A percentile compares a stretch with the other conserved stretches of the same genome.
These are phyloP conservation scores for Halichoerus grypus DNA, from an alignment of 2,113 vertebrate species.

Conservation along the genomic window DNA sequence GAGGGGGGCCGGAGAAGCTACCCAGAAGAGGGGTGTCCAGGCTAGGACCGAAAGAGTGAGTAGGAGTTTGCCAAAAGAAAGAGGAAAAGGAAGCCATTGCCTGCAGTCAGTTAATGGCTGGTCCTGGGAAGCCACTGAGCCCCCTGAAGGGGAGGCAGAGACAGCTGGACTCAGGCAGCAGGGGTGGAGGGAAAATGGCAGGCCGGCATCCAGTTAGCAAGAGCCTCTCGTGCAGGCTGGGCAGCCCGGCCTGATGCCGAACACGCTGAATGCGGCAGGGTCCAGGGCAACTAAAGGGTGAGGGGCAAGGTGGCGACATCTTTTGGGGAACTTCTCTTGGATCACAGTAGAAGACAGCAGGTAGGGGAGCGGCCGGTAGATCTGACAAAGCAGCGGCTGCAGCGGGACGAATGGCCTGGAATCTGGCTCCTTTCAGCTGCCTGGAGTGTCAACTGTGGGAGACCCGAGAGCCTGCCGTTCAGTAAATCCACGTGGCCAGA, in stretches of 20 bases:
- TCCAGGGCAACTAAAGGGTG: not conserved
- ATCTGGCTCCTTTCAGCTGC: not conserved
- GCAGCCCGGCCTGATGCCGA: not conserved
- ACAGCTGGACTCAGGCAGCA: not conserved
- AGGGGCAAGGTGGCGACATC: not conserved
- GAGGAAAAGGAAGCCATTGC: not conserved
- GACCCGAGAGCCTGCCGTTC: not conserved
- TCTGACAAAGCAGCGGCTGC: not conserved
- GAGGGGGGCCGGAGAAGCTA: not conserved
- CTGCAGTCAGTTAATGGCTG: not conserved
- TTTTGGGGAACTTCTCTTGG: not conserved
- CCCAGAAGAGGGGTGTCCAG: not conserved
- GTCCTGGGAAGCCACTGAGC: not conserved
- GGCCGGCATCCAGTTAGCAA: not conserved
- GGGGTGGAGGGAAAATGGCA: not conserved
- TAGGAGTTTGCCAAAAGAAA: not conserved
- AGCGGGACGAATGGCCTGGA: not conserved
- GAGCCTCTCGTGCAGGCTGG: not conserved
- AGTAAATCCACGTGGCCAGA: not conserved
- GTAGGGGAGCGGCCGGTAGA: not conserved
- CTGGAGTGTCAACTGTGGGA: not conserved
- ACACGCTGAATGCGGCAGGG: accelerated
- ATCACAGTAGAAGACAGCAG: not conserved
- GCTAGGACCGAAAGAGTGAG: not conserved
- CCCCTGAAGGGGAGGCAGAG: not conserved